Conservation (phyloP, 2,888 invertebrate species). For the Erynnis tages region DNA sequence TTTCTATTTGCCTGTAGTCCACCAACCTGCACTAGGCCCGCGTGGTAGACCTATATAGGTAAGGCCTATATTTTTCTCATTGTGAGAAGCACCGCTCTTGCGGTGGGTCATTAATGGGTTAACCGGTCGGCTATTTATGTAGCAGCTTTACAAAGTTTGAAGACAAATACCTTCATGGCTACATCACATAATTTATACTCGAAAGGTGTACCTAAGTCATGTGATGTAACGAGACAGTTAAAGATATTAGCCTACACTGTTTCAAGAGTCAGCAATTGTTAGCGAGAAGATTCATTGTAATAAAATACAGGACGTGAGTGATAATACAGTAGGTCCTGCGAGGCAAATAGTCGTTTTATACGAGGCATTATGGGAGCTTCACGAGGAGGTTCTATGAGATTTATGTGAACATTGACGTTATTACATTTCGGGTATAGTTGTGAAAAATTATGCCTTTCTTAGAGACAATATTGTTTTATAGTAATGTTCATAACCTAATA, state of each 20-base stretch:
- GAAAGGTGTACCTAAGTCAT: too few species aligned
- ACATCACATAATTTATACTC: too few species aligned
- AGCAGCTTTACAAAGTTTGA: too few species aligned
- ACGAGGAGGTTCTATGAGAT: conserved; percentile 8
- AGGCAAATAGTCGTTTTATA: conserved; percentile 65
- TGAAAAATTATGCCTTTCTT: background rate
- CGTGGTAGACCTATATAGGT: too few species aligned
- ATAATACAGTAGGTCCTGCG: conserved; percentile 48
- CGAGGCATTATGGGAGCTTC: conserved; percentile 42
- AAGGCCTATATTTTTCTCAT: too few species aligned
- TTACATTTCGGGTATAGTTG: background rate
- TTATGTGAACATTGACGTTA: conserved; percentile 8
- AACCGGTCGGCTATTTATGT: too few species aligned
- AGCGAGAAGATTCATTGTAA: conserved; percentile 50
- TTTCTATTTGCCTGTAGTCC: too few species aligned
- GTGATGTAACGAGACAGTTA: background rate
- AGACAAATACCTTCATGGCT: too few species aligned
- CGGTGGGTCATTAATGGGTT: too few species aligned
- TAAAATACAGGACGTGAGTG: conserved; percentile 59
- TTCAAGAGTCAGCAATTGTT: background rate
- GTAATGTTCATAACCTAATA: too few species aligned
- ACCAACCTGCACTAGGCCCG: too few species aligned
- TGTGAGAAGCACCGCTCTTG: too few species aligned
- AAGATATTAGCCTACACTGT: background rate
- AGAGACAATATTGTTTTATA: background rate